Base-by-base conservation (phyloP, 1,140 invertebrate genomes). In the Lasioglossum baleicum region DNA sequence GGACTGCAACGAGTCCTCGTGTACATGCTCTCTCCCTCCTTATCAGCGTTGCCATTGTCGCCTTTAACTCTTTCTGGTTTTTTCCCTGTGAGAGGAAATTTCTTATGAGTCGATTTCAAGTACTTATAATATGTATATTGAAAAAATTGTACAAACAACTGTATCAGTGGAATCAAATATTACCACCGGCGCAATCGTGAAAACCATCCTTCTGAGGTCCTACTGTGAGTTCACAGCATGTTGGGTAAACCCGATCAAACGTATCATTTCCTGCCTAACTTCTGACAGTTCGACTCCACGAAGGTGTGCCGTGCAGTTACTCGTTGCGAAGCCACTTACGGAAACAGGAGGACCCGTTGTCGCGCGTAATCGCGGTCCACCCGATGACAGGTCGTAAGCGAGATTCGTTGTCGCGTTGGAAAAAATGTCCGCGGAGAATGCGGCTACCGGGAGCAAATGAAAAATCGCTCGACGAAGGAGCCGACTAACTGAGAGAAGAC, bases 381-480 rank as follows among this genome's bases (percentile, higher is more conserved):
- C 40, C 64, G 0, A 53, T 73, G 77, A 61, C 77, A 66, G 51
- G 63, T 67, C 42, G 76, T 79, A 74, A 74, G 64, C 78, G 78
- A 75, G 15, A 53, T 68, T 75, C 78, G 42, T 51, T 60, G 74
- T 75, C 70, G 67, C 13, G 51, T 72, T 76, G 64, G 83, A 51
- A 81, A 76, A 83, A 82, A 84, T 81, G 75, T 71, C 76, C 84
- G 83, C 83, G 65, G 31, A 83, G 70, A 74, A 75, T 79, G 74
- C 51, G 70, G 87, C 90, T 90, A 90, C 89, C 83, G 87, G 31
- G 42, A 63, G 82, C 80, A 75, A 85, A 91, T 91, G 90, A 92
- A 91, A 90, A 90, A 91, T 91, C 76, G 87, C 83, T 88, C 85
- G 71, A 65, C 71, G 78, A 68, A 70, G 35, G 2, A 10, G 22